These are phyloP conservation scores for Operophtera brumata DNA, from an alignment of 2,888 invertebrate species.

Conservation along the genomic window DNA sequence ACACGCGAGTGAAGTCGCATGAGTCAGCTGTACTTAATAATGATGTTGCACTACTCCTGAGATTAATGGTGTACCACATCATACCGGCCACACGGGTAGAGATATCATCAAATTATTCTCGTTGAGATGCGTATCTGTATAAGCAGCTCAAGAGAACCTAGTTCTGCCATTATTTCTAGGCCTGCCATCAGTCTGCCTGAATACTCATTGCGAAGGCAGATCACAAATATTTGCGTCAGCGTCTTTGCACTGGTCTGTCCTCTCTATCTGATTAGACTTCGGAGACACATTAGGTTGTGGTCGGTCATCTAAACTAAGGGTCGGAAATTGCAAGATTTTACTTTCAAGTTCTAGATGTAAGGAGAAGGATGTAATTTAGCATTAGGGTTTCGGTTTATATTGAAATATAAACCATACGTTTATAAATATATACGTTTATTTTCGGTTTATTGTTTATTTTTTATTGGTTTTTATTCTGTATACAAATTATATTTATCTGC, in stretches of 20 bases:
- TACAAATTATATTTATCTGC: too few relatives aligned
- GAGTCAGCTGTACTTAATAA: too few relatives aligned
- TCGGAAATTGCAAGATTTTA: not conserved
- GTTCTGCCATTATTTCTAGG: conserved; percentile 17
- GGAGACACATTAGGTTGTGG: not conserved
- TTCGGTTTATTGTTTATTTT: too few relatives aligned
- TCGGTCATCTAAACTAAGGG: too few relatives aligned
- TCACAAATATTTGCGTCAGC: conserved; percentile 13
- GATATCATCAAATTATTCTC: conserved; percentile 12
- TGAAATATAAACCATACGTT: too few relatives aligned
- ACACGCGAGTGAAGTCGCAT: too few relatives aligned
- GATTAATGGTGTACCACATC: too few relatives aligned
- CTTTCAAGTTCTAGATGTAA: too few relatives aligned
- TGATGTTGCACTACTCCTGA: not conserved
- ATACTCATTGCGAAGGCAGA: conserved; percentile 11
- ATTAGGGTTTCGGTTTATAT: too few relatives aligned
- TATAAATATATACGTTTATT: too few relatives aligned
- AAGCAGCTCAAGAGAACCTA: not conserved
- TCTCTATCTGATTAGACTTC: not conserved
- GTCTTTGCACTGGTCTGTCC: not conserved
- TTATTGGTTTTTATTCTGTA: too few relatives aligned
- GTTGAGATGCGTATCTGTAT: conserved; percentile 3
- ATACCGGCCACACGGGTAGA: not conserved
- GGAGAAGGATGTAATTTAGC: too few relatives aligned
- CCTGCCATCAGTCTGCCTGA: conserved; percentile 11